Percentiles rank a stretch among this genome's conserved stretches.
Conservation (phyloP, 2,113 vertebrate genomes). For the Anser cygnoides region DNA sequence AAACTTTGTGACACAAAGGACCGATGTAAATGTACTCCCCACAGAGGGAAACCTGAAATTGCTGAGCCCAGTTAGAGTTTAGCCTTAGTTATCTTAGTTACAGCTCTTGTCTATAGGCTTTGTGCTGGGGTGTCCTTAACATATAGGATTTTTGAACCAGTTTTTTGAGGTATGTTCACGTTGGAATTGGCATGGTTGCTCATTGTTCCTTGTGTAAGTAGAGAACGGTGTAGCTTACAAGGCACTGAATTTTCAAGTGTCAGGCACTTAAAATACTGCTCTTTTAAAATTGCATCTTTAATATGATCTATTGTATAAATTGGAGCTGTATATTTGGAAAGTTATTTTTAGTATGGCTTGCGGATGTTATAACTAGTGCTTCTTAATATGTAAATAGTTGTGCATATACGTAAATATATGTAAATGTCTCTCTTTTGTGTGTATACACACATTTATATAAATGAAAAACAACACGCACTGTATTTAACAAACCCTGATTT, state of each 20-base stretch:
- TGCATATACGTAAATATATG: neutral
- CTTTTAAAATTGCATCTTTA: neutral
- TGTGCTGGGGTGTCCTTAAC: neutral
- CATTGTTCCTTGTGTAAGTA: neutral
- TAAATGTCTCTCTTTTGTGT: neutral
- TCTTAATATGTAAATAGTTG: too few relatives aligned
- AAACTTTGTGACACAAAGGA: neutral
- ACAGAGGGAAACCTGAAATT: neutral
- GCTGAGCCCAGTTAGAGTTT: neutral
- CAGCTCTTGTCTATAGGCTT: neutral
- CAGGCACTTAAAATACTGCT: neutral
- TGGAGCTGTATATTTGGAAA: neutral
- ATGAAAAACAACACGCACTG: neutral
- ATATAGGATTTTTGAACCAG: neutral
- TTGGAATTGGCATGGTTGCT: neutral
- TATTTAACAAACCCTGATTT: neutral
- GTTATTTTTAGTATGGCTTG: neutral
- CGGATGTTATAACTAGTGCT: neutral
- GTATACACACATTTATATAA: neutral
- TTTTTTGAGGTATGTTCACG: accelerated
- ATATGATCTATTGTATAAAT: neutral
- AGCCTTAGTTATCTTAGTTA: neutral
- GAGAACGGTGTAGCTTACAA: neutral
- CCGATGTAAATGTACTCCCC: neutral
- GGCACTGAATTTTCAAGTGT: neutral